phyloP scores from a whole-genome alignment of 2,113 vertebrate genomes.

The Nerophis lumbriciformis region DNA sequence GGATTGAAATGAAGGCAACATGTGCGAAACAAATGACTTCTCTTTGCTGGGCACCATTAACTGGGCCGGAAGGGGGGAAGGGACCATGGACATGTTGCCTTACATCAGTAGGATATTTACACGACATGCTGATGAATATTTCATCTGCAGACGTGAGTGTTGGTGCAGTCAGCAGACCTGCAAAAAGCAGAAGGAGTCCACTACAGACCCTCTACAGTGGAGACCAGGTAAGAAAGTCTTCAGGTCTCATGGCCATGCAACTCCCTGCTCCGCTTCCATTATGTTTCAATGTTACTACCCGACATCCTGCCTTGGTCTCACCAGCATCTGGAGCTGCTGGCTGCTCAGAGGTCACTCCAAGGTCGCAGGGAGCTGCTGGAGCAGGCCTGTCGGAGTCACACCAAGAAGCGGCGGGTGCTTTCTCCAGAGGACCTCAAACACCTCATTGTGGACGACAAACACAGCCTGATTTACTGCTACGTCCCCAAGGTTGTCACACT shows the following conservation, averaged over 20 bases:
- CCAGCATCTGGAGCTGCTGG: constrained; percentile 58
- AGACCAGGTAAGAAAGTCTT: constrained; percentile 76
- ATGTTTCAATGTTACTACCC: not conserved
- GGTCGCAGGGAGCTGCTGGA: constrained; percentile 80
- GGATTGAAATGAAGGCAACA: constrained; percentile 16
- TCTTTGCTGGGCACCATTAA: constrained; percentile 1
- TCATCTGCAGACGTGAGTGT: constrained; percentile 49
- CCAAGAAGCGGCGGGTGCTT: constrained; percentile 79
- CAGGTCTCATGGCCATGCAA: not conserved
- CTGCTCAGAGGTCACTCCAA: constrained; percentile 74
- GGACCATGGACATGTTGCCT: not conserved
- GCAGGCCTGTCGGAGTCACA: constrained; percentile 77
- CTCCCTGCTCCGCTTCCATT: not conserved
- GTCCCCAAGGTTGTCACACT: constrained; percentile 80
- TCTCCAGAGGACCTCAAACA: constrained; percentile 83
- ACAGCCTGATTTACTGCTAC: constrained; percentile 91
- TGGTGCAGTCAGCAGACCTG: constrained; percentile 57
- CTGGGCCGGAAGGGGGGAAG: not conserved
- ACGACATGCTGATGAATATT: not conserved
- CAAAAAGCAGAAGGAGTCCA: constrained; percentile 76
- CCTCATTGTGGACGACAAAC: constrained; percentile 88
- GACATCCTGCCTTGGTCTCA: constrained; percentile 6
- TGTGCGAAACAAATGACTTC: constrained; percentile 50
- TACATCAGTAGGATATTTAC: not conserved
- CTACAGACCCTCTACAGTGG: constrained; percentile 79